Percentiles rank a stretch among this genome's conserved stretches.
These are phyloP conservation scores for Pterocles orientalis DNA, from an alignment of 2,113 vertebrate species.

Conservation along the genomic window DNA sequence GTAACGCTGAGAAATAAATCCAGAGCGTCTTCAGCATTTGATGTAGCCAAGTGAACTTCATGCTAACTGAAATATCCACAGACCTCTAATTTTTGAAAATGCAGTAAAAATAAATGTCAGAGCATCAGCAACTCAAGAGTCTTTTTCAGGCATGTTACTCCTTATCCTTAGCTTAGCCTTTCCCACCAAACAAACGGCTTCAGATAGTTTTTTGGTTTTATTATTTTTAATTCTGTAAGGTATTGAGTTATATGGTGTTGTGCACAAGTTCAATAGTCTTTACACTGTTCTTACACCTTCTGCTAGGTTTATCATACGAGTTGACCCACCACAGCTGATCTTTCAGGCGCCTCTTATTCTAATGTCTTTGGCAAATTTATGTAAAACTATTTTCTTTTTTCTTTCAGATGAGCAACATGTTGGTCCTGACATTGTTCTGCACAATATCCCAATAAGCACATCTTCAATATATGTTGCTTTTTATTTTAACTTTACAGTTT, in stretches of 20 bases:
- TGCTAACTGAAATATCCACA: neutral
- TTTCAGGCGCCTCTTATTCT: neutral
- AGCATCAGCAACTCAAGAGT: neutral
- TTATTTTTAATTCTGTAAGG: neutral
- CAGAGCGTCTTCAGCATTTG: neutral
- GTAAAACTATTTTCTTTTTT: neutral
- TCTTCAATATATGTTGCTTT: neutral
- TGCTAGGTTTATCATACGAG: neutral
- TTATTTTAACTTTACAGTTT: neutral
- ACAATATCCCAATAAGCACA: rapidly evolving
- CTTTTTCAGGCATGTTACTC: neutral
- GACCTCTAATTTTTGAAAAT: neutral
- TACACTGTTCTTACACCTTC: neutral
- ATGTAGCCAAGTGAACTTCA: neutral
- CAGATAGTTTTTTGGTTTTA: neutral
- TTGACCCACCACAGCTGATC: neutral
- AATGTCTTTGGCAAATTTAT: neutral
- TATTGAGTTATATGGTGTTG: rapidly evolving
- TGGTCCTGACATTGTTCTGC: neutral
- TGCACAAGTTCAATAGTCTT: neutral
- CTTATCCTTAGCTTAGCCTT: neutral
- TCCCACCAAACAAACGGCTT: neutral
- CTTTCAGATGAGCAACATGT: neutral
- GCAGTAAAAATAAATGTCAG: neutral
- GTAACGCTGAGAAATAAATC: neutral